Conservation (phyloP, 1,140 invertebrate species). For the Cryptotermes secundus region DNA sequence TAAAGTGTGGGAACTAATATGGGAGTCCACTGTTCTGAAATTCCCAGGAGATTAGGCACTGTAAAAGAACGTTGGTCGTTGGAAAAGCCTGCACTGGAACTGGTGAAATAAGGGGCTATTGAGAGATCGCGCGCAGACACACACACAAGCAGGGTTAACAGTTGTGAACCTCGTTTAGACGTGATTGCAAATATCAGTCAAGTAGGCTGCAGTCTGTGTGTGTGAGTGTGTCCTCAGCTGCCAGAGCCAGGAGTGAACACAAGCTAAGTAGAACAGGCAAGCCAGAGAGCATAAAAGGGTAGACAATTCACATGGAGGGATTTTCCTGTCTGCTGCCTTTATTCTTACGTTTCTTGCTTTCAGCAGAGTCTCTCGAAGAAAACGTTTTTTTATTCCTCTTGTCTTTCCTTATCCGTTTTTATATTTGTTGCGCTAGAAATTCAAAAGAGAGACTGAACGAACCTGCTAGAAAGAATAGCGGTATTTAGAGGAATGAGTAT, state of each 20-base stretch:
- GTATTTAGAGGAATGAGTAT: neutral
- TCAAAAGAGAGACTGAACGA: neutral
- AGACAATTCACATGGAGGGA: neutral
- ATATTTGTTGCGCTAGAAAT: neutral
- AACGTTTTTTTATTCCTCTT: neutral
- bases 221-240: neutral
- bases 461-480: neutral
- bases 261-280: neutral
- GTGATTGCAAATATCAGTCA: constrained; percentile 9
- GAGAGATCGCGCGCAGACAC: neutral
- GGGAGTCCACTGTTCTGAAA: neutral
- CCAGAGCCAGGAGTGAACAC: neutral
- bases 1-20: too few relatives aligned
- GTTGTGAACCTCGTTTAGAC: neutral
- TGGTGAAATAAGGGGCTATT: neutral
- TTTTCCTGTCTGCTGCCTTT: constrained; percentile 3
- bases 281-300: neutral
- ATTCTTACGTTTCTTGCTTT: neutral
- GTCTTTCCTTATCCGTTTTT: neutral
- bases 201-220: neutral
- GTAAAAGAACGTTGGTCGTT: neutral
- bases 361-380: neutral
- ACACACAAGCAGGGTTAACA: neutral
- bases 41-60: neutral
- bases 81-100: neutral